phyloP scores from a whole-genome alignment of 2,888 invertebrate species.

The Drosophila lacicola region DNA sequence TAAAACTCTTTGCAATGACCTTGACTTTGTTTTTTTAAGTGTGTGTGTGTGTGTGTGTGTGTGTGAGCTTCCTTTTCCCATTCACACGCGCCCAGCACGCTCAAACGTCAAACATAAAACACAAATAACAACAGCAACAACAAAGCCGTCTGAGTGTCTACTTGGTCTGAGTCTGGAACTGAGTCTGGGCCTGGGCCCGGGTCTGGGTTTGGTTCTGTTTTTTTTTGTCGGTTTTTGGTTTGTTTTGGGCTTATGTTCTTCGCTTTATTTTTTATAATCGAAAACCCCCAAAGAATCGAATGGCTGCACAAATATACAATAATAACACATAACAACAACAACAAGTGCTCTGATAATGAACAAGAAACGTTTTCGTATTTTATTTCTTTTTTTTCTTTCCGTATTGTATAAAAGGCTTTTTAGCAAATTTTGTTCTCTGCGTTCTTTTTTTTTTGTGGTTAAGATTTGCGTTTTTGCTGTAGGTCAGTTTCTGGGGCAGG shows the following conservation, averaged over 20 bases:
- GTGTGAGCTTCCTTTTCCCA: constrained; percentile 76
- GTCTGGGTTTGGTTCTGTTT: constrained; percentile 19
- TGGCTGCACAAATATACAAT: constrained; percentile 67
- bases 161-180: constrained; percentile 57
- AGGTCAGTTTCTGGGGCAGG: constrained; percentile 72
- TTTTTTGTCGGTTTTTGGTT: constrained; percentile 29
- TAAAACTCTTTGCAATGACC: constrained; percentile 85
- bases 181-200: constrained; percentile 56
- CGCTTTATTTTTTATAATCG: constrained; percentile 4
- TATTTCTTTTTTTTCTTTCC: constrained; percentile 17
- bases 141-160: constrained; percentile 81
- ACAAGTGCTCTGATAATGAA: constrained; percentile 71
- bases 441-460: constrained; percentile 52
- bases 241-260: constrained; percentile 53
- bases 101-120: constrained; percentile 79
- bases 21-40: constrained; percentile 83
- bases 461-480: constrained; percentile 70
- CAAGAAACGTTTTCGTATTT: constrained; percentile 47
- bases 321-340: constrained; percentile 50
- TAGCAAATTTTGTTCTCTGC: constrained; percentile 15
- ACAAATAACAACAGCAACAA: constrained; percentile 63
- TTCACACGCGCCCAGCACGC: constrained; percentile 80
- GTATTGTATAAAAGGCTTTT: constrained; percentile 47
- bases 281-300: constrained; percentile 55
- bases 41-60: constrained; percentile 46